Base-by-base conservation (phyloP, 2,888 invertebrate species). In the Phragmatobia fuliginosa region DNA sequence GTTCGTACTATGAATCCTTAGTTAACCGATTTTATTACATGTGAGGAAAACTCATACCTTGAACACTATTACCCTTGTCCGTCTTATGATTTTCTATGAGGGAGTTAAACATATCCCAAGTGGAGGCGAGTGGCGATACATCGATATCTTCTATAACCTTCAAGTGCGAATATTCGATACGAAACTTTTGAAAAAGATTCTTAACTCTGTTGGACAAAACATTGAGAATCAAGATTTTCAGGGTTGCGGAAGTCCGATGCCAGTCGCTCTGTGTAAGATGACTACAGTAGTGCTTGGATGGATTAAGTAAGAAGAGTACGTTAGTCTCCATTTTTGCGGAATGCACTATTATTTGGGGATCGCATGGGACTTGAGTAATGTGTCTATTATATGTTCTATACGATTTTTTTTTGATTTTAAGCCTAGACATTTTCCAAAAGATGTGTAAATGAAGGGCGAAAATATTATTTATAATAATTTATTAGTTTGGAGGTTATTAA, bases 111-210 rank as follows among this genome's bases (percentile, higher is more conserved):
- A 97, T 96, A 72, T 96, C 92, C 85, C 83, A 82, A 66, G 96
- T 96, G 6, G 97, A 98, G 49, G 96, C 96, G 4, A 96, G 96
- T 0, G 99, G 99, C 82, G 96, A 96, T 71, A 98, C 97, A 31
- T 96, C 97, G 69, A 99, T 97, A 82, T 98, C 98, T 68, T 97
- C 97, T 68, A 99, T 97, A 96, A 99, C 98, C 70, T 97, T 97
- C 77, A 99, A 95, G 84, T 98, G 97, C 11, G 98, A 97, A 92
- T 98, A 99, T 88, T 98, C 97, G 82, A 99, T 98, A 28, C 99
- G 96, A 93, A 99, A 99, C 92, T 99, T 99, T 5, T 97, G 96
- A 81, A 99, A 94, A 69, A 99, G 95, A 83, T 97, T 97, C 16
- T 98, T 98, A 98, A 99, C 98, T 87, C 99, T 99, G 91, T 60